Conservation (phyloP, 2,113 vertebrate species). For the Eublepharis macularius region DNA sequence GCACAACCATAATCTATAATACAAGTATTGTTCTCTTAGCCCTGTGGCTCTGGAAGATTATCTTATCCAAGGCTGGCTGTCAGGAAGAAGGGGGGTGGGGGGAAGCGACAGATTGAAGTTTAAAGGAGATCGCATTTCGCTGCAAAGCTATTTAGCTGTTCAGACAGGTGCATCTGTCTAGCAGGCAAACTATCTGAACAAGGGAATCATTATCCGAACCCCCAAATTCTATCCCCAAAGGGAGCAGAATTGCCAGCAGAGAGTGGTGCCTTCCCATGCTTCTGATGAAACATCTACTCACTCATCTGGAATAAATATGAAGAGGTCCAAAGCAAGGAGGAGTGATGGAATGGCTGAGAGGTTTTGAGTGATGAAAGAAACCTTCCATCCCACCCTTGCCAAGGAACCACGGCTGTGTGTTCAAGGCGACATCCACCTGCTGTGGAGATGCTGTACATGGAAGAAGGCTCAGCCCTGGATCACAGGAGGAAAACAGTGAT, state of each 20-base stretch:
- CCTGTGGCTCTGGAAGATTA: conserved; percentile 72
- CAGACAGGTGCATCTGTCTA: conserved; percentile 85
- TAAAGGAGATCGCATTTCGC: conserved; percentile 72
- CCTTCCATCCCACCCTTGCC: neutral
- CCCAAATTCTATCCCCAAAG: conserved; percentile 63
- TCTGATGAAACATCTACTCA: conserved; percentile 49
- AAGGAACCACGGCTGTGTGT: neutral
- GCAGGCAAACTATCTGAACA: conserved; percentile 73
- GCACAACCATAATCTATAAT: conserved; percentile 75
- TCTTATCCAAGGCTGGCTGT: conserved; percentile 68
- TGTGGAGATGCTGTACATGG: neutral
- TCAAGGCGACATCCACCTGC: neutral
- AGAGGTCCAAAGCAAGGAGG: conserved; percentile 14
- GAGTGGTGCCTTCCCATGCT: conserved; percentile 53
- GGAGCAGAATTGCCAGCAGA: conserved; percentile 60
- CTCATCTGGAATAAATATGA: conserved; percentile 59
- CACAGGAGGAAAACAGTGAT: neutral
- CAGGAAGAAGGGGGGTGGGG: conserved; percentile 17
- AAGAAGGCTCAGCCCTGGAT: fast-evolving
- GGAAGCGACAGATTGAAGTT: conserved; percentile 38
- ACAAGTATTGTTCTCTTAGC: conserved; percentile 75
- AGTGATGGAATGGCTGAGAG: conserved; percentile 31
- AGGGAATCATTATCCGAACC: conserved; percentile 69
- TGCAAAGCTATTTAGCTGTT: conserved; percentile 78
- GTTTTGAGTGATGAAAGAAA: neutral